Conservation (phyloP, 2,888 invertebrate species). For the Chaetoderma sp. region DNA sequence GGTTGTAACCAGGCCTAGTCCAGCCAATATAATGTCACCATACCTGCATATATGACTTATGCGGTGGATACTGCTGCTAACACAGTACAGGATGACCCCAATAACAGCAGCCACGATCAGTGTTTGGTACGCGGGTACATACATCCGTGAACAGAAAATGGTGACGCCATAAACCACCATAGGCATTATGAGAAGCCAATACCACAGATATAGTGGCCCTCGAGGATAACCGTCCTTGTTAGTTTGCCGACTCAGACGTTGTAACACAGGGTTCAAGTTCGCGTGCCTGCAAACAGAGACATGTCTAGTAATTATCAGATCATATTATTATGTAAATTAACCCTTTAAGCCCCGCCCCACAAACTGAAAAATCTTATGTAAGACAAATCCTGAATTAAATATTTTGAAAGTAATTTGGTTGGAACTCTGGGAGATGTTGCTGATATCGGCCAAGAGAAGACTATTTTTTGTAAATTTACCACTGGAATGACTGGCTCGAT, state of each 20-base stretch:
- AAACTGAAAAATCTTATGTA: neutral
- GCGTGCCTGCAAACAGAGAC: conserved; percentile 43
- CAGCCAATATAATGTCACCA: too few relatives aligned
- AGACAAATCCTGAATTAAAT: too few relatives aligned
- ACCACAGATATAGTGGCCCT: conserved; percentile 55
- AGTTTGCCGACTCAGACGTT: conserved; percentile 14
- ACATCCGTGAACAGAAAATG: conserved; percentile 32
- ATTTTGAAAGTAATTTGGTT: too few relatives aligned
- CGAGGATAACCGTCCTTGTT: conserved; percentile 3
- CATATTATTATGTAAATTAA: neutral
- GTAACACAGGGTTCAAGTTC: conserved; percentile 41
- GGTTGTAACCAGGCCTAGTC: too few relatives aligned
- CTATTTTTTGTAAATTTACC: too few relatives aligned
- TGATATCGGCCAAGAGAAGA: too few relatives aligned
- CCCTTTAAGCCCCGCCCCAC: neutral
- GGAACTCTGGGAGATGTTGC: too few relatives aligned
- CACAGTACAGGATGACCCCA: conserved; percentile 27
- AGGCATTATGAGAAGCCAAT: conserved; percentile 52
- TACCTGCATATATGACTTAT: conserved; percentile 59
- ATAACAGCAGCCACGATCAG: conserved; percentile 42
- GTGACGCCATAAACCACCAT: conserved; percentile 38
- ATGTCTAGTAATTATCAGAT: neutral
- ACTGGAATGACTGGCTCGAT: too few relatives aligned
- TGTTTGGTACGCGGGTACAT: conserved; percentile 42
- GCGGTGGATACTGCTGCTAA: conserved; percentile 47